phyloP scores from a whole-genome alignment of 2,113 vertebrate genomes.

The Cyprinodon tularosa region DNA sequence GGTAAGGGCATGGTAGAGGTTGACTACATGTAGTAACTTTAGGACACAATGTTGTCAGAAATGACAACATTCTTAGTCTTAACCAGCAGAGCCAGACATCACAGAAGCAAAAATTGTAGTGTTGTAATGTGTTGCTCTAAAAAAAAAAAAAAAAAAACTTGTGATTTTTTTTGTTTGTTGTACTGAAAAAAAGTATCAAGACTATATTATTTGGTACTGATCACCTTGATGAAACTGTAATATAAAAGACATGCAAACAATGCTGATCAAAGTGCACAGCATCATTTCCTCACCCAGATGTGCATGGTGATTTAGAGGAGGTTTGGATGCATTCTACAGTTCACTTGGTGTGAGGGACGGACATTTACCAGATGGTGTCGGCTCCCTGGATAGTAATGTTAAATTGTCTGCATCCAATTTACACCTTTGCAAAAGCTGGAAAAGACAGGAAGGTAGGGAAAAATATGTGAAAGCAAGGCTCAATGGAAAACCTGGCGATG shows the following conservation, averaged over 20 bases:
- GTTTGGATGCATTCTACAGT: conserved; percentile 56
- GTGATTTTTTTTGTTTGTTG: too few species aligned
- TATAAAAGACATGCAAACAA: background rate
- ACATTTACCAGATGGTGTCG: conserved; percentile 74
- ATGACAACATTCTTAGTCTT: too few species aligned
- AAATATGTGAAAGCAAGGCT: conserved; percentile 18
- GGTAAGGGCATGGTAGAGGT: too few species aligned
- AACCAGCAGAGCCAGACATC: too few species aligned
- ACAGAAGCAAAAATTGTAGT: too few species aligned
- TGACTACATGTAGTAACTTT: too few species aligned
- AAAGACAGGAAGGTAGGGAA: conserved; percentile 47
- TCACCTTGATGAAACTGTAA: background rate
- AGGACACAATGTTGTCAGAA: too few species aligned
- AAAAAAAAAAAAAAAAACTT: too few species aligned
- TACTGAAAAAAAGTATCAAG: too few species aligned
- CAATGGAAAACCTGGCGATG: conserved; percentile 5
- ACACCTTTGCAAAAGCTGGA: conserved; percentile 70
- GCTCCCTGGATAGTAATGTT: conserved; percentile 77
- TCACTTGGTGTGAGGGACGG: conserved; percentile 69
- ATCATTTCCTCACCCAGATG: conserved; percentile 40
- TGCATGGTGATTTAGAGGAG: conserved; percentile 38
- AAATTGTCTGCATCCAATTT: conserved; percentile 81
- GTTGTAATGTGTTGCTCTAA: too few species aligned
- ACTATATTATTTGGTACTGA: background rate
- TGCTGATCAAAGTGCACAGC: background rate